Conservation (phyloP, 1,140 invertebrate species). For the Anastrepha ludens region DNA sequence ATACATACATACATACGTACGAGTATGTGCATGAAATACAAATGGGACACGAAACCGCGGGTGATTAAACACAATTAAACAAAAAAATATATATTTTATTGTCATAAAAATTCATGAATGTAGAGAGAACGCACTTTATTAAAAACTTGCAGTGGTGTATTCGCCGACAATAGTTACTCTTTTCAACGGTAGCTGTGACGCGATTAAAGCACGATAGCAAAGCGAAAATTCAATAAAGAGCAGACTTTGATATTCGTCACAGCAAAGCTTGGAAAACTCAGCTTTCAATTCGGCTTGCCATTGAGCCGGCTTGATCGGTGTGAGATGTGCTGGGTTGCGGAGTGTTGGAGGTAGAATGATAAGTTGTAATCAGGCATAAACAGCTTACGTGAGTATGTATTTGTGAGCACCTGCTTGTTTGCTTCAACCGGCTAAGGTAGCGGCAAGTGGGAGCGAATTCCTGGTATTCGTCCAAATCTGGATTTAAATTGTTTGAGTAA, state of each 20-base stretch:
- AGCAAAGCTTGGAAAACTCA: constrained; percentile 23
- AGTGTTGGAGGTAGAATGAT: no score
- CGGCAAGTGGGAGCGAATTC: constrained; percentile 4
- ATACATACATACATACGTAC: no score
- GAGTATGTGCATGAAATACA: background rate
- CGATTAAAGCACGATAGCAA: background rate
- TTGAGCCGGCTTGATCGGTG: background rate
- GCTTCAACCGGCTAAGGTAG: background rate
- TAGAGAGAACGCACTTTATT: background rate
- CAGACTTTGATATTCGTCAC: background rate
- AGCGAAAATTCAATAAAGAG: background rate
- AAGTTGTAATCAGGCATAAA: background rate
- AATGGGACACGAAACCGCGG: no score
- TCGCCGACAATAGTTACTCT: background rate
- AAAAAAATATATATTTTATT: no score
- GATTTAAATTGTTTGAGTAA: background rate
- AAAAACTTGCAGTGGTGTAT: background rate
- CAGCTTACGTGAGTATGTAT: no score
- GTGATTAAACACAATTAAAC: no score
- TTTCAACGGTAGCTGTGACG: background rate
- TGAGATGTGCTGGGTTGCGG: no score
- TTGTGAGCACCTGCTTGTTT: background rate
- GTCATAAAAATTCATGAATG: no score
- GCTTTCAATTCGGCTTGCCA: background rate
- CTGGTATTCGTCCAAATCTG: constrained; percentile 3